phyloP scores from a whole-genome alignment of 1,140 invertebrate genomes.

The Triops cancriformis region DNA sequence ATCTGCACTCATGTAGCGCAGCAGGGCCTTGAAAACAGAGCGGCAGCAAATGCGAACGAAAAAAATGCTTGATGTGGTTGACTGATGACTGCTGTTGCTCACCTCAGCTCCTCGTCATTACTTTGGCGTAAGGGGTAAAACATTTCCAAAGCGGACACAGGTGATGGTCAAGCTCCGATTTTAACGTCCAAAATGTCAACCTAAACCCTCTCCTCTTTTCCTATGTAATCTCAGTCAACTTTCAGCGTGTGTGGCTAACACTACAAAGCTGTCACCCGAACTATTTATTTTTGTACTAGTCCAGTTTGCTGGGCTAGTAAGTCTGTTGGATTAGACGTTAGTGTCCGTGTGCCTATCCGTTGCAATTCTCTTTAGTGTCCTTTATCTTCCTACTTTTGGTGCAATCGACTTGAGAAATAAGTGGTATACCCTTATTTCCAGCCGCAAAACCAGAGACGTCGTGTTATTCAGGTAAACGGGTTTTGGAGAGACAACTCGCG shows the following conservation, averaged over 20 bases:
- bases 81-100: neutral
- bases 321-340: too few relatives aligned
- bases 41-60: neutral
- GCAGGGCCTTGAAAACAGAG: neutral
- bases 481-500: neutral
- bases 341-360: too few relatives aligned
- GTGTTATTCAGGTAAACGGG: too few relatives aligned
- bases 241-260: neutral
- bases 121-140: neutral
- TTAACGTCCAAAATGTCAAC: neutral
- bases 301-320: too few relatives aligned
- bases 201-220: neutral
- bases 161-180: conserved; percentile 8
- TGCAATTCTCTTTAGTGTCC: too few relatives aligned
- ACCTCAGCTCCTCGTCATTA: neutral
- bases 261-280: too few relatives aligned
- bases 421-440: too few relatives aligned
- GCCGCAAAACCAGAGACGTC: too few relatives aligned
- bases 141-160: neutral
- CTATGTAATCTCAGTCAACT: neutral
- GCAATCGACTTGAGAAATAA: too few relatives aligned
- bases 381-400: too few relatives aligned
- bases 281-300: too few relatives aligned
- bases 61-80: neutral
- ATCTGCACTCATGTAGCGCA: neutral